Evolutionary conservation across 2,113 vertebrate genomes (phyloP), one percentile per base, ranked within the genome.

Genomic region (Perognathus longimembris): DNA sequence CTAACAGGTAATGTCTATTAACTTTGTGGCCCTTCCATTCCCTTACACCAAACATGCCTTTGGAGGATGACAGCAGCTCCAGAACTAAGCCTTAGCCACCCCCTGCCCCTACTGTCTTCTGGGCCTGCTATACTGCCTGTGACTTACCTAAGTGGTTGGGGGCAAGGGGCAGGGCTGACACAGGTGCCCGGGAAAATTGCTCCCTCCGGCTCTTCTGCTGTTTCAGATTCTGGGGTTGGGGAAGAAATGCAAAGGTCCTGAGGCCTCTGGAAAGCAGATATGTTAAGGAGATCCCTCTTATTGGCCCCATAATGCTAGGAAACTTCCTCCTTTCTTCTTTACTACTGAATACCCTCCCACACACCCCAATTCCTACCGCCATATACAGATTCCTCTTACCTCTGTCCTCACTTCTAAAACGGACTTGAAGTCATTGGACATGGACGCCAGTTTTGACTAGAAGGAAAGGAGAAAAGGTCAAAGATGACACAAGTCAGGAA

Each of bases 381-480:
- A 54, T 32, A 34, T 3, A 32, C 8, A 88, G 75, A 67, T 64
- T 71, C 12, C 75, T 73, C 98, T 98, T 92, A 99, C 99, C 98
- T 99, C 99, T 78, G 99, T 99, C 97, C 99, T 98, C 88, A 99
- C 99, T 98, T 99, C 99, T 84, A 99, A 97, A 82, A 99, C 99
- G 0, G 99, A 99, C 95, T 99, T 99, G 97, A 99, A 99, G 97
- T 99, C 98, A 76, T 99, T 99, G 85, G 99, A 99, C 98, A 99
- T 99, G 5, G 98, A 99, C 18, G 99, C 99, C 96, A 99, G 95
- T 96, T 99, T 99, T 15, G 99, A 99, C 99, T 99, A 97, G 80
- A 97, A 97, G 32, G 83, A 80, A 86, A 96, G 45, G 84, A 67
- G 18, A 71, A 12, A 10, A 26, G 3, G 36, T 91, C 57, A 88